Evolutionary conservation across 1,140 invertebrate species (phyloP).

Genomic region (Mercenaria mercenaria): DNA sequence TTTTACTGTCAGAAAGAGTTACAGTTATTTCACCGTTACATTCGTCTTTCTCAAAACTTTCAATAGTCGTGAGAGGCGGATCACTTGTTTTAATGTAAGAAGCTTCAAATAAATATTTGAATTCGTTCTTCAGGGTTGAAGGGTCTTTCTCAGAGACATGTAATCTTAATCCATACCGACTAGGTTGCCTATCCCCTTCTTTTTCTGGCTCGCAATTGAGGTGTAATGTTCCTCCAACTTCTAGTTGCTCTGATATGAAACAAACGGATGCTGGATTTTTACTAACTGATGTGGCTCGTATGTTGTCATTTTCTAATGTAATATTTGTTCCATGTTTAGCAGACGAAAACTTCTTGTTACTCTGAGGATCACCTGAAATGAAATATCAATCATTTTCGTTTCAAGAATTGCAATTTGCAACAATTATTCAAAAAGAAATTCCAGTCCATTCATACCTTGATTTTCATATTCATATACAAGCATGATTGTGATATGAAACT

Average conservation of each 20-base stretch:
- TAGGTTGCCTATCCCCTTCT: neutral
- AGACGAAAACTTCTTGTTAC: neutral
- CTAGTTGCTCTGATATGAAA: neutral
- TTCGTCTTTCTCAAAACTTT: neutral
- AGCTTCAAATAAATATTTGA: neutral
- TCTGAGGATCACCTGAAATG: no score
- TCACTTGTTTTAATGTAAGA: no score
- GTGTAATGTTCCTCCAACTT: neutral
- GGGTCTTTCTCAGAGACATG: neutral
- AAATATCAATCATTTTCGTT: no score
- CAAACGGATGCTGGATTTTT: constrained; percentile 1
- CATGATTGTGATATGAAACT: no score
- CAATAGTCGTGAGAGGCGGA: neutral
- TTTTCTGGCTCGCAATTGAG: neutral
- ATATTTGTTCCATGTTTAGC: neutral
- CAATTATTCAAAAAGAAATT: no score
- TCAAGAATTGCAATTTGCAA: no score
- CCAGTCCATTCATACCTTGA: no score
- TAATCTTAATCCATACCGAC: neutral
- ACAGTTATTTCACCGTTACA: neutral
- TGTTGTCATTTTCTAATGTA: neutral
- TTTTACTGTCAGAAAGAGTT: neutral
- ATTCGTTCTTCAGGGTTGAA: neutral
- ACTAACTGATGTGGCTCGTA: neutral
- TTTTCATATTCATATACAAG: no score